Evolutionary conservation across 1,140 invertebrate genomes (phyloP).

Genomic region (Megalonaias nervosa): DNA sequence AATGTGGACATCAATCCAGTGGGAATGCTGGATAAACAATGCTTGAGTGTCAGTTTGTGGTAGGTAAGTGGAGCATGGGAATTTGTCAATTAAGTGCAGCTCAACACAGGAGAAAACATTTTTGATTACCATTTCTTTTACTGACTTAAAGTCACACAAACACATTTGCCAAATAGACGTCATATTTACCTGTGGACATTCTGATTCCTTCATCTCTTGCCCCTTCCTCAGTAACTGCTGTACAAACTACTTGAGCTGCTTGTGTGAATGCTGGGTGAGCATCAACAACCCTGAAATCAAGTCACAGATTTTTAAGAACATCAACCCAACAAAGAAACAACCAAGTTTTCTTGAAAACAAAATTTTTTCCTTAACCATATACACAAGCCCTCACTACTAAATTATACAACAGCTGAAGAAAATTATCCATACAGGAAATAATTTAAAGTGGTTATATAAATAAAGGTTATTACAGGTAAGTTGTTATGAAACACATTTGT

Average conservation of each 20-base stretch:
- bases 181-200: constrained; percentile 21
- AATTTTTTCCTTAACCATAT: no score
- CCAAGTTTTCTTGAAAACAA: no score
- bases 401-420: no score
- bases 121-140: not conserved
- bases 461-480: no score
- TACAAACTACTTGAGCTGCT: constrained; percentile 53
- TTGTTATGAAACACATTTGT: no score
- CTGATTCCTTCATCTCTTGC: constrained; percentile 13
- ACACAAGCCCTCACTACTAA: no score
- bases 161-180: not conserved
- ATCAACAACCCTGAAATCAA: constrained; percentile 58
- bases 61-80: not conserved
- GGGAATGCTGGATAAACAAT: not conserved
- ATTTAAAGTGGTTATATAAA: no score
- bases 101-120: no score
- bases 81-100: not conserved
- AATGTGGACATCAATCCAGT: not conserved
- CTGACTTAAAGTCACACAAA: not conserved
- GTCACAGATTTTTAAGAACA: not conserved
- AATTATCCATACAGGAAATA: no score
- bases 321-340: no score
- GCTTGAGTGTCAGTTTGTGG: not conserved
- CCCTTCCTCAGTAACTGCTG: constrained; percentile 54
- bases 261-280: constrained; percentile 66